Conservation (phyloP, 2,797 vertebrate species). For the Brachymystax lenok region DNA sequence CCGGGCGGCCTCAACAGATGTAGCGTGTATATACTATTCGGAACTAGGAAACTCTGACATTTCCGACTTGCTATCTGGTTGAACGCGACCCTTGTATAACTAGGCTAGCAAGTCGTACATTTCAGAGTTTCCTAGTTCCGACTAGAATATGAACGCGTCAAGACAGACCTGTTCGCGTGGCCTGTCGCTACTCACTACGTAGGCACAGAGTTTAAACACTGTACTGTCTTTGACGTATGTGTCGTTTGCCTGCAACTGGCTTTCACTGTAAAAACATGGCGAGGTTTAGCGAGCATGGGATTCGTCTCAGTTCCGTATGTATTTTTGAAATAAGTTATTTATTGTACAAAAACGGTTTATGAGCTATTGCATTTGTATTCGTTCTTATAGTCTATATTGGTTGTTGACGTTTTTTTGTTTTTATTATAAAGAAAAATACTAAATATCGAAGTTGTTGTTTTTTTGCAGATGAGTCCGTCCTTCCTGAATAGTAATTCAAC, state of each 20-base stretch:
- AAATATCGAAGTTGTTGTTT: not conserved
- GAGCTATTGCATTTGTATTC: not conserved
- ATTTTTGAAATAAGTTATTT: conserved; percentile 8
- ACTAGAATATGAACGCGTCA: not conserved
- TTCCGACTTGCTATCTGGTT: too few relatives aligned
- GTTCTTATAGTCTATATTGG: not conserved
- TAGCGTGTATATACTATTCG: too few relatives aligned
- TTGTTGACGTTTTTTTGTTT: not conserved
- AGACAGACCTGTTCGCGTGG: not conserved
- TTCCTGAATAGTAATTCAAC: conserved; percentile 83
- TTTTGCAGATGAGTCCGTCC: conserved; percentile 78
- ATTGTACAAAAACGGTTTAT: not conserved
- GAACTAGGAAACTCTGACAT: too few relatives aligned
- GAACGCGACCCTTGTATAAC: too few relatives aligned
- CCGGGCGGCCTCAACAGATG: too few relatives aligned
- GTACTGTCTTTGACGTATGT: too few relatives aligned
- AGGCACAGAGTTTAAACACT: too few relatives aligned
- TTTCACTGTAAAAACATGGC: conserved; percentile 65
- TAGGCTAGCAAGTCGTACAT: too few relatives aligned
- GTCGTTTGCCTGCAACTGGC: not conserved
- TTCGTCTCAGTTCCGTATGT: conserved; percentile 81
- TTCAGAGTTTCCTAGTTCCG: too few relatives aligned
- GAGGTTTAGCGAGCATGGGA: conserved; percentile 78
- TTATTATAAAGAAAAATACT: conserved; percentile 4
- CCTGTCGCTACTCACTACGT: not conserved